A percentile compares a stretch with the other conserved stretches of the same genome.
Conservation (phyloP, 2,113 vertebrate genomes). For the Symphodus melops region DNA sequence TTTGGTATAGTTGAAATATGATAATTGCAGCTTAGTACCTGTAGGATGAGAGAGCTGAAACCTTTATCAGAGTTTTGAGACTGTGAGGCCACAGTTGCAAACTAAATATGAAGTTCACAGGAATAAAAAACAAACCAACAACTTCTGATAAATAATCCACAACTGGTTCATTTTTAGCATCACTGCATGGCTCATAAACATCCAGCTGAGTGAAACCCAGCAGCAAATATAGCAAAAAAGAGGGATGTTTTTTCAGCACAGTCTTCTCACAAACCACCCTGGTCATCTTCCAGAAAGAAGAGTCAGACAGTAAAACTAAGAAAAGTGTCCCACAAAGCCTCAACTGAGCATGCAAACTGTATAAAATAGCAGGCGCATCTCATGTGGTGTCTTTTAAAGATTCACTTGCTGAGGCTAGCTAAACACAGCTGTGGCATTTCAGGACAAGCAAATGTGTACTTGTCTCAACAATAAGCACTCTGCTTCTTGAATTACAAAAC, state of each 20-base stretch:
- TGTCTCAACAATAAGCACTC: slow-evolving; percentile 73
- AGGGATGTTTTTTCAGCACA: slow-evolving; percentile 40
- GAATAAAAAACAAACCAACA: not conserved
- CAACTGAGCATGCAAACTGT: slow-evolving; percentile 47
- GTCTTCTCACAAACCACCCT: slow-evolving; percentile 49
- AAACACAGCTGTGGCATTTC: slow-evolving; percentile 81
- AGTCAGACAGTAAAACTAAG: slow-evolving; percentile 67
- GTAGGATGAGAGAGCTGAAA: slow-evolving; percentile 27
- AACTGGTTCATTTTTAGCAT: not conserved
- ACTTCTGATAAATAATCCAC: not conserved
- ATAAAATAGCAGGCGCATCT: slow-evolving; percentile 71
- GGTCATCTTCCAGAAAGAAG: slow-evolving; percentile 68
- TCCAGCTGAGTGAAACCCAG: slow-evolving; percentile 20
- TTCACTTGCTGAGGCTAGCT: slow-evolving; percentile 73
- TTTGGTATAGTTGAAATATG: slow-evolving; percentile 44
- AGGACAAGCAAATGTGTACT: slow-evolving; percentile 76
- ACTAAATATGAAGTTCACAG: not conserved
- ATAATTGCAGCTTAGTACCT: slow-evolving; percentile 48
- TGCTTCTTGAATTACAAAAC: slow-evolving; percentile 60
- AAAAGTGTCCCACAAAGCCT: slow-evolving; percentile 78
- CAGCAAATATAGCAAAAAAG: slow-evolving; percentile 30
- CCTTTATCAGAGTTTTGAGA: slow-evolving; percentile 40
- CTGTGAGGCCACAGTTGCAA: slow-evolving; percentile 4
- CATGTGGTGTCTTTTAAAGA: slow-evolving; percentile 73
- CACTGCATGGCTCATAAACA: not conserved